Conservation (phyloP, 2,888 invertebrate genomes). For the Chaetogeoica ovagalla region DNA sequence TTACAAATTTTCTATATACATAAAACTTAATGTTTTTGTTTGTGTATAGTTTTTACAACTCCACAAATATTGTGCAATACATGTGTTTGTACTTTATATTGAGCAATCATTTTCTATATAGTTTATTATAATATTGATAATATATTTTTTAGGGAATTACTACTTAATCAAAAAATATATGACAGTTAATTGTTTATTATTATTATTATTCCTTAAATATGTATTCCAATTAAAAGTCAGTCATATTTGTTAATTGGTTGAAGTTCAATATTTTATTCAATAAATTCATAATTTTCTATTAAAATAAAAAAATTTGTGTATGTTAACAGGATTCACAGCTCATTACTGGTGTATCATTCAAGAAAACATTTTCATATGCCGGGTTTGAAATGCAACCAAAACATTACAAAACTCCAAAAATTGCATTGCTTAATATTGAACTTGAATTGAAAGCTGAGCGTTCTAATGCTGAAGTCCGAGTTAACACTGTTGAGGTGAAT, state of each 20-base stretch:
- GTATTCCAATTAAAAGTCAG: too few relatives aligned
- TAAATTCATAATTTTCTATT: neutral
- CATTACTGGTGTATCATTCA: conserved; percentile 95
- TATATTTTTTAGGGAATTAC: too few relatives aligned
- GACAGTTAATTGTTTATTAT: too few relatives aligned
- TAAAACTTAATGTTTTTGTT: too few relatives aligned
- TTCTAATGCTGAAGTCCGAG: conserved; percentile 96
- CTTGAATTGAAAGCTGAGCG: conserved; percentile 96
- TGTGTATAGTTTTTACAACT: too few relatives aligned
- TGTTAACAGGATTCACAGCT: conserved; percentile 76
- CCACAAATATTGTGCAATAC: too few relatives aligned
- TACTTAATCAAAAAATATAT: too few relatives aligned
- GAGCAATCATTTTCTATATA: too few relatives aligned
- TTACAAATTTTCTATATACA: too few relatives aligned
- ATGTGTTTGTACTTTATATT: too few relatives aligned
- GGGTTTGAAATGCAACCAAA: conserved; percentile 99
- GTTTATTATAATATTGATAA: too few relatives aligned
- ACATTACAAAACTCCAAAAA: conserved; percentile 83
- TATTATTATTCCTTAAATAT: too few relatives aligned
- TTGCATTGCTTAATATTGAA: conserved; percentile 96
- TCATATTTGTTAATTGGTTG: neutral
- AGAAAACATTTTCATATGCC: conserved; percentile 99
- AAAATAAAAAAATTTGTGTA: neutral
- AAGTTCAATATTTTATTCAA: neutral
- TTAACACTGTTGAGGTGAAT: conserved; percentile 75